Conservation (phyloP, 2,888 invertebrate genomes). For the Pandemis cinnamomeana region DNA sequence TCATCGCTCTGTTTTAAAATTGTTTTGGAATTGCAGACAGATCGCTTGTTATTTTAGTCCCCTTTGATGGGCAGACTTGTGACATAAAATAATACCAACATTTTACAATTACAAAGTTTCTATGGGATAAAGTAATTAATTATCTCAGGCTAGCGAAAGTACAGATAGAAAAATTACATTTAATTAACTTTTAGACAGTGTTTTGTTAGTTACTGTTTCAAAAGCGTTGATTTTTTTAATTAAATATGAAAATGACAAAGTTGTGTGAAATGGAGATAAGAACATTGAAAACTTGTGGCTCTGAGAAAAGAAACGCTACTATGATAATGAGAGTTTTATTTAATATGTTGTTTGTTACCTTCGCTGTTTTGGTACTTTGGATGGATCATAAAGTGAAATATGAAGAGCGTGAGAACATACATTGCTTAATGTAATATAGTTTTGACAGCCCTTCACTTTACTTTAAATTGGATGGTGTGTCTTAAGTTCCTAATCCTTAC, state of each 20-base stretch:
- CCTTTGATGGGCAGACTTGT: no score
- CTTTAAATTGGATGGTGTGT: background rate
- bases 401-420: conserved; percentile 25
- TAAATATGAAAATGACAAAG: conserved; percentile 5
- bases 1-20: no score
- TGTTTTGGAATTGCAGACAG: no score
- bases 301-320: conserved; percentile 6
- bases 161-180: background rate
- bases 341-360: conserved; percentile 6
- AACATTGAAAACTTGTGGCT: background rate
- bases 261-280: conserved; percentile 1
- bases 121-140: background rate
- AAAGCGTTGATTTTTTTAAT: background rate
- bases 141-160: background rate
- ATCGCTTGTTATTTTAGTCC: no score
- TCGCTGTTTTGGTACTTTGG: background rate
- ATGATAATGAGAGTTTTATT: background rate
- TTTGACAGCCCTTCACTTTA: conserved; percentile 27
- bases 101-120: background rate
- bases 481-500: no score
- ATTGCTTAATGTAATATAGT: conserved; percentile 11
- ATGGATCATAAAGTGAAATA: conserved; percentile 20
- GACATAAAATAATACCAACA: no score
- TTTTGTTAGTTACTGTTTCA: conserved; percentile 8
- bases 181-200: background rate